A percentile compares a stretch with the other conserved stretches of the same genome.
Conservation (phyloP, 1,140 invertebrate species). For the Drosophila chauvacae region DNA sequence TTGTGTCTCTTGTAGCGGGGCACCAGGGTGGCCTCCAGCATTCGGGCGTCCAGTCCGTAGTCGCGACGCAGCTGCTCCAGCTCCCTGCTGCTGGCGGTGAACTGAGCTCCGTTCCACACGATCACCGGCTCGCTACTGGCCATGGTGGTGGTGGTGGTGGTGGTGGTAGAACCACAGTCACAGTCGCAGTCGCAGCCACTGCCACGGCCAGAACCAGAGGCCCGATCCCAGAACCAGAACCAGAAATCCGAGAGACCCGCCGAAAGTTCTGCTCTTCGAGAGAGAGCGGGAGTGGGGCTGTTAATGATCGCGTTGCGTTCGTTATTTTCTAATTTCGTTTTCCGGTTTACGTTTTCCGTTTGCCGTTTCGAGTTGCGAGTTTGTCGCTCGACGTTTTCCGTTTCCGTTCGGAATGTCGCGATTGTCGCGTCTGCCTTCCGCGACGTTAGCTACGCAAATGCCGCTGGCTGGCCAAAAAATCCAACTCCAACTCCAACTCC, state of each 20-base stretch:
- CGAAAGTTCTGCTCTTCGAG: constrained; percentile 23
- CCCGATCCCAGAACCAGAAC: not conserved
- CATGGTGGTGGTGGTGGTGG: constrained; percentile 1
- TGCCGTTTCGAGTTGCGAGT: not conserved
- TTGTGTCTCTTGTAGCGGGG: constrained; percentile 75
- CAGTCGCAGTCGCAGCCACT: no score
- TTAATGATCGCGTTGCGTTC: constrained; percentile 13
- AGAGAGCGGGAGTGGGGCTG: not conserved
- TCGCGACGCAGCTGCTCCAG: constrained; percentile 72
- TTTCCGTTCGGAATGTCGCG: constrained; percentile 45
- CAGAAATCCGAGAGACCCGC: constrained; percentile 13
- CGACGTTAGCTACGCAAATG: constrained; percentile 75
- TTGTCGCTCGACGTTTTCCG: constrained; percentile 35
- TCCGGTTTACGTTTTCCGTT: constrained; percentile 47
- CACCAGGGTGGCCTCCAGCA: constrained; percentile 72
- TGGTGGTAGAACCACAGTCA: not conserved
- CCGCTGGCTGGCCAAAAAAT: constrained; percentile 70
- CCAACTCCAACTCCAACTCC: constrained; percentile 6
- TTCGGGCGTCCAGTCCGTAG: constrained; percentile 75
- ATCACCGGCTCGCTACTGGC: constrained; percentile 64
- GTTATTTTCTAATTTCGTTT: constrained; percentile 55
- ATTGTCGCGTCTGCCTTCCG: constrained; percentile 67
- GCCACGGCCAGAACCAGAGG: not conserved
- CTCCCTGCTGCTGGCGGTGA: constrained; percentile 72
- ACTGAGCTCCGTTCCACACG: constrained; percentile 79